These are phyloP conservation scores for Polylopha cassiicola DNA, from an alignment of 2,888 invertebrate genomes.

Conservation along the genomic window DNA sequence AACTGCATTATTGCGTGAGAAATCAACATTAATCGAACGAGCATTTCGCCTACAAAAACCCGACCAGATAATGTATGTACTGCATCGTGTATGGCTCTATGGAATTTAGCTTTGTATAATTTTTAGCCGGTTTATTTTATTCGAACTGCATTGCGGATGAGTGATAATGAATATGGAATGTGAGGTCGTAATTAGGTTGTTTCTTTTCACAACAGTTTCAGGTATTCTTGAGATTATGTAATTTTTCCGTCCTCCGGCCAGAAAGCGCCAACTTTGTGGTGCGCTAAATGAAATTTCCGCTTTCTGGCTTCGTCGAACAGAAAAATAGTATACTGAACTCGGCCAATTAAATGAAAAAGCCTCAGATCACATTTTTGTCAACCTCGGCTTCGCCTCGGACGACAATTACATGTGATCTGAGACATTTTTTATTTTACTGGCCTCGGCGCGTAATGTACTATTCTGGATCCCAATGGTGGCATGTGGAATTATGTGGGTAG, in stretches of 20 bases:
- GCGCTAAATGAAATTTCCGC: constrained; percentile 12
- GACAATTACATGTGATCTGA: too few species aligned
- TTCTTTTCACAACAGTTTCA: too few species aligned
- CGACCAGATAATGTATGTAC: constrained; percentile 13
- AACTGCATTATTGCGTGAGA: constrained; percentile 61
- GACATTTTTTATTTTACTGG: too few species aligned
- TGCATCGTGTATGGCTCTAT: constrained; percentile 1
- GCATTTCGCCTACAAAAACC: constrained; percentile 3
- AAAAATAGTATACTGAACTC: too few species aligned
- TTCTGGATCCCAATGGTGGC: too few species aligned
- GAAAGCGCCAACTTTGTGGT: too few species aligned
- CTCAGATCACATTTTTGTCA: too few species aligned
- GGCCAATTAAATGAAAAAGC: too few species aligned
- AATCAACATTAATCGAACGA: constrained; percentile 60
- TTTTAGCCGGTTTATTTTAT: constrained; percentile 26
- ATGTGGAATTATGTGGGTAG: too few species aligned
- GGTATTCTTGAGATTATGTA: constrained; percentile 8
- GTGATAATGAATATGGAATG: constrained; percentile 7
- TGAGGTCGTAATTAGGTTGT: constrained; percentile 4
- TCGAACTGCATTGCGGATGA: constrained; percentile 53
- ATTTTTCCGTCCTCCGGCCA: too few species aligned
- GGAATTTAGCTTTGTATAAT: constrained; percentile 5
- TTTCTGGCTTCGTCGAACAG: background rate
- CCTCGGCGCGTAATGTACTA: too few species aligned
- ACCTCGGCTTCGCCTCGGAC: too few species aligned